These are phyloP conservation scores for Poeciliopsis gracilis DNA, from an alignment of 2,797 vertebrate species.

Conservation along the genomic window DNA sequence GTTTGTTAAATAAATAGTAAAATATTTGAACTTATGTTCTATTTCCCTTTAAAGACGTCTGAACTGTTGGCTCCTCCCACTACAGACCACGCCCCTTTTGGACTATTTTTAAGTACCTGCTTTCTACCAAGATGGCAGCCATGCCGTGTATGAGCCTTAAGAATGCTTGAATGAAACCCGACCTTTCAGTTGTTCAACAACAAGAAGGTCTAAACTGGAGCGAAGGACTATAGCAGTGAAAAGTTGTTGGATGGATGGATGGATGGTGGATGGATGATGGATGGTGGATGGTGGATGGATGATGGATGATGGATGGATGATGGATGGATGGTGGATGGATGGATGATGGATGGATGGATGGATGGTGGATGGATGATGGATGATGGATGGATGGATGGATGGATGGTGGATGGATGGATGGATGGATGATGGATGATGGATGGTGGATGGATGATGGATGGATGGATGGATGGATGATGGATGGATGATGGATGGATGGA, in stretches of 20 bases:
- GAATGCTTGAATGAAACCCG: slow-evolving; percentile 8
- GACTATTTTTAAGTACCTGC: not conserved
- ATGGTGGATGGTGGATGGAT: slow-evolving; percentile 18
- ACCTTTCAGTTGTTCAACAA: not conserved
- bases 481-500: too few relatives aligned
- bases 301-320: too few relatives aligned
- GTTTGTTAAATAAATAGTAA: too few relatives aligned
- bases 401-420: too few relatives aligned
- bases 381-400: too few relatives aligned
- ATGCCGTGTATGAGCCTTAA: not conserved
- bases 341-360: too few relatives aligned
- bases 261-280: slow-evolving; percentile 6
- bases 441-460: too few relatives aligned
- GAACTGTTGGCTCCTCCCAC: not conserved
- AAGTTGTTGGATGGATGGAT: slow-evolving; percentile 43
- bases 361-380: too few relatives aligned
- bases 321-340: too few relatives aligned
- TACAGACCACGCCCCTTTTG: not conserved
- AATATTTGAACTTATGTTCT: not conserved
- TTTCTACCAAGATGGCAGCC: slow-evolving; percentile 17
- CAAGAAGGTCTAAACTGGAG: slow-evolving; percentile 22
- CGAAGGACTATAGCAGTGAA: slow-evolving; percentile 41
- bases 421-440: too few relatives aligned
- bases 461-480: too few relatives aligned
- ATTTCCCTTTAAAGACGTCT: not conserved